phyloP scores from a whole-genome alignment of 2,113 vertebrate genomes.

The Reinhardtius hippoglossoides region DNA sequence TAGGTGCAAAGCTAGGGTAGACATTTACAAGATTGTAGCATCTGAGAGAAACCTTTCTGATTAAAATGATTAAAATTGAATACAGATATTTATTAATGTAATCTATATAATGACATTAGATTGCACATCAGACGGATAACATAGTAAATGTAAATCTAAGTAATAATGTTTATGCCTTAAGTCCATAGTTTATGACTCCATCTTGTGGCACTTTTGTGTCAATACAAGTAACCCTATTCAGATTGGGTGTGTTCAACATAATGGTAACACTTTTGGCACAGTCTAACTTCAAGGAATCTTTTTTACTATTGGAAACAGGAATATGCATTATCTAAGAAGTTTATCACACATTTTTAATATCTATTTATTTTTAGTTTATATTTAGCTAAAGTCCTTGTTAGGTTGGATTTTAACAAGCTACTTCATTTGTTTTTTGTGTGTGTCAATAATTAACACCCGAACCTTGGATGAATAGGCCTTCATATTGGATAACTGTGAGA shows the following conservation, averaged over 20 bases:
- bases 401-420: too few relatives aligned
- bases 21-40: neutral
- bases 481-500: neutral
- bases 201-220: slow-evolving; percentile 57
- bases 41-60: neutral
- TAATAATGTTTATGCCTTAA: neutral
- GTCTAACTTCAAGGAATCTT: neutral
- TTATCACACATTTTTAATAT: neutral
- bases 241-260: neutral
- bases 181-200: slow-evolving; percentile 42
- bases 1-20: too few relatives aligned
- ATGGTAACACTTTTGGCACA: neutral
- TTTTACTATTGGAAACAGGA: neutral
- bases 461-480: too few relatives aligned
- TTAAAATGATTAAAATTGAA: neutral
- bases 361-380: too few relatives aligned
- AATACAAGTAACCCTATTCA: slow-evolving; percentile 7
- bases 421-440: too few relatives aligned
- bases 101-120: neutral
- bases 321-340: too few relatives aligned
- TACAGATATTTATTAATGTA: too few relatives aligned
- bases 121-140: neutral
- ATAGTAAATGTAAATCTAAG: neutral
- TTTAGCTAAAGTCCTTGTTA: too few relatives aligned
- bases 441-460: too few relatives aligned